Evolutionary conservation across 2,797 vertebrate genomes (phyloP).

Genomic region (Leptoclinus maculatus): DNA sequence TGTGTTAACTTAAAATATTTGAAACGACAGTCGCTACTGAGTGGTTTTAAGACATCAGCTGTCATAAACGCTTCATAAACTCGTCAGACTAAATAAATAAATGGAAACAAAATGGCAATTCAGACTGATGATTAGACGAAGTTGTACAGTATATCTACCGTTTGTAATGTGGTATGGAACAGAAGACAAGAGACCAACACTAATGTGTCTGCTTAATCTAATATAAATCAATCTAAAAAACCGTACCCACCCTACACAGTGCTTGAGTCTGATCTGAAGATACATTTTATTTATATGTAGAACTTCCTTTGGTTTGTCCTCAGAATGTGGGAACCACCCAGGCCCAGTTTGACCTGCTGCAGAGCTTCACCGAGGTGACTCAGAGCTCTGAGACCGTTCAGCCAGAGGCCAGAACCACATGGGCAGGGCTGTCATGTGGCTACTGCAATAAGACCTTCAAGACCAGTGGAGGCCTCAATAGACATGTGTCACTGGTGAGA

Average conservation of each 20-base stretch:
- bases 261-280: conserved; percentile 33
- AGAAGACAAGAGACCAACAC: neutral
- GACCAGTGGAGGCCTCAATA: conserved; percentile 88
- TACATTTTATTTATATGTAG: conserved; percentile 53
- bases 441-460: conserved; percentile 93
- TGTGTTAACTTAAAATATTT: neutral
- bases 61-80: neutral
- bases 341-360: conserved; percentile 86
- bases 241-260: neutral
- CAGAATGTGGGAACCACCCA: conserved; percentile 80
- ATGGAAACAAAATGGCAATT: neutral
- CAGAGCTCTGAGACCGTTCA: conserved; percentile 78
- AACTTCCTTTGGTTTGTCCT: conserved; percentile 64
- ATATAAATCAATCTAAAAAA: neutral
- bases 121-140: neutral
- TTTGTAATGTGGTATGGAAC: neutral
- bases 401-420: conserved; percentile 73
- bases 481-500: conserved; percentile 89
- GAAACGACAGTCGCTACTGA: neutral
- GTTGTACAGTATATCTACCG: neutral
- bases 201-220: neutral
- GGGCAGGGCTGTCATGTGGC: conserved; percentile 84
- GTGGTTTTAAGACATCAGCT: neutral
- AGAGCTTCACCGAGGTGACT: conserved; percentile 84
- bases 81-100: neutral